Base-by-base conservation (phyloP, 2,113 vertebrate genomes). In the Chrysochloris asiatica region DNA sequence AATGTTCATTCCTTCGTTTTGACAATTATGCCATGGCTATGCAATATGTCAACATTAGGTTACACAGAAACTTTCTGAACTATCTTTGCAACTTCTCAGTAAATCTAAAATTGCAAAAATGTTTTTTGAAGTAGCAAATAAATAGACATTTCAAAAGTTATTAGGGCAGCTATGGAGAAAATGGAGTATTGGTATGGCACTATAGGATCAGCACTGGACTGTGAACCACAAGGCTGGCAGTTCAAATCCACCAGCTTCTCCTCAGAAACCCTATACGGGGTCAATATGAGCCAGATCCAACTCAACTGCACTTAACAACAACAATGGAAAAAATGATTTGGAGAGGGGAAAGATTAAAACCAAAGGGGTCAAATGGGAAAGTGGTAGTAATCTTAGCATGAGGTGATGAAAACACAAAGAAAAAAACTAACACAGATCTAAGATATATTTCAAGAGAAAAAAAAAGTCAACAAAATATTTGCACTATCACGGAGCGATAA, bases 1-100 rank as follows among this genome's bases (percentile, higher is more conserved):
- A 33, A 33, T 82, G 28, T 50, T 92, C 81, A 75, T 69, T 83
- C 90, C 8, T 86, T 83, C 56, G 85, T 86, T 91, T 88, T 83
- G 84, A 83, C 38, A 91, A 81, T 48, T 41, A 36, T 80, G 30
- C 21, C 22, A 47, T 17, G 52, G 13, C 77, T 72, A 36, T 1
- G 8, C n/a, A 67, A 85, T 13, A 92, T 63, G 28, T 47, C 83
- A 43, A 45, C 14, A 71, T 21, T 45, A 78, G n/a, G 3, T 17
- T 76, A 56, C 14, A 22, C 0, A 11, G 41, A 28, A 48, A 77
- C 30, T 92, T 56, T 52, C 52, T 45, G 33, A 73, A 83, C 14
- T 88, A 45, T 33, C 48, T 85, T 85, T 52, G 47, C 5, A 54
- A 59, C 17, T 90, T 88, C 86, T 50, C 75, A 90, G 19, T 84